These are phyloP conservation scores for Asteroscopus sphinx DNA, from an alignment of 2,888 invertebrate genomes.

Conservation along the genomic window DNA sequence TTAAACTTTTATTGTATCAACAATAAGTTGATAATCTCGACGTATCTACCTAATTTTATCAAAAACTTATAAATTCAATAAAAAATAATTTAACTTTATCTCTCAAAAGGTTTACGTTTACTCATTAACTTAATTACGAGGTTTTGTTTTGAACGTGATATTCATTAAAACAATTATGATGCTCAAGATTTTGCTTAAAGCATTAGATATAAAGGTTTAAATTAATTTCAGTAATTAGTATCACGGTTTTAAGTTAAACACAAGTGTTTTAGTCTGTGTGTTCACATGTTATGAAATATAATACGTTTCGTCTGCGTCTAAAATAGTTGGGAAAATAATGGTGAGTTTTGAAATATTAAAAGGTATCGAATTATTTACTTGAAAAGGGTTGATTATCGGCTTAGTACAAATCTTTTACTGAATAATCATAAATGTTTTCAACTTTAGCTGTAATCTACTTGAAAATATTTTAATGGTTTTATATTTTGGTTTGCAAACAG, in stretches of 20 bases:
- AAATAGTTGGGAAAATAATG: constrained; percentile 17
- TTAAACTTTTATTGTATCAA: constrained; percentile 1
- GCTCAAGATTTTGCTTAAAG: not conserved
- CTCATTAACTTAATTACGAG: constrained; percentile 27
- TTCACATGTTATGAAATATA: constrained; percentile 3
- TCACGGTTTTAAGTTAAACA: constrained; percentile 2
- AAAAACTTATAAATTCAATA: constrained; percentile 41
- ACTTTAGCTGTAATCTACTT: no score
- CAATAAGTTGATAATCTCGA: constrained; percentile 40
- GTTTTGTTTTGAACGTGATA: constrained; percentile 38
- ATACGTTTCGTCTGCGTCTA: constrained; percentile 17
- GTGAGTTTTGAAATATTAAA: constrained; percentile 25
- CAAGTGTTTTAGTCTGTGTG: not conserved
- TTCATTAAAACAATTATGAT: constrained; percentile 25
- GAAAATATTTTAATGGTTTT: no score
- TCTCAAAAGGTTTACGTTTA: constrained; percentile 26
- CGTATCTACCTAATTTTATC: constrained; percentile 12
- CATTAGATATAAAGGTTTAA: constrained; percentile 5
- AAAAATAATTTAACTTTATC: constrained; percentile 30
- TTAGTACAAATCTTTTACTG: no score
- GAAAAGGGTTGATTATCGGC: no score
- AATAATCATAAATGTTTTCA: no score
- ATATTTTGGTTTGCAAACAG: no score
- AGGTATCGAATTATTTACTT: constrained; percentile 8
- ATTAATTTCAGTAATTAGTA: constrained; percentile 4